A percentile compares a stretch with the other conserved stretches of the same genome.
Conservation (phyloP, 2,113 vertebrate species). For the Indri indri region DNA sequence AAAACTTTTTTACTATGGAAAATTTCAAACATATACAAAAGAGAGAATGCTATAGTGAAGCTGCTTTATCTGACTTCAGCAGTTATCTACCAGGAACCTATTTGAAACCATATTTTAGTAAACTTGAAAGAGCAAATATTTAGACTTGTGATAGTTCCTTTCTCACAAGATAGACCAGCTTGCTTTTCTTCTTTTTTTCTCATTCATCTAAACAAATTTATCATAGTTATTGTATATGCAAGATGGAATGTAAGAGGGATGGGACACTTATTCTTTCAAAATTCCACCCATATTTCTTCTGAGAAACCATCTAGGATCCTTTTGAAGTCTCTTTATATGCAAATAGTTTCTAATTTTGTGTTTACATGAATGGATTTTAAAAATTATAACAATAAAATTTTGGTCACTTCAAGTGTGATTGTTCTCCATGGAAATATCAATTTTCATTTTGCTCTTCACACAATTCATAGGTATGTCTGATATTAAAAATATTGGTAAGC, state of each 20-base stretch:
- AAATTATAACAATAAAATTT: neutral
- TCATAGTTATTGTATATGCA: neutral
- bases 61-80: neutral
- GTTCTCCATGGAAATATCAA: neutral
- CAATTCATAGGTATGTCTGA: neutral
- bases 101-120: constrained; percentile 2
- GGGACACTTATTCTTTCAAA: neutral
- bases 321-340: neutral
- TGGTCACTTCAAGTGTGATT: neutral
- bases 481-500: constrained; percentile 31
- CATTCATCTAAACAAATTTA: constrained; percentile 1
- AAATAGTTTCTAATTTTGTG: constrained; percentile 1
- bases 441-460: constrained; percentile 37
- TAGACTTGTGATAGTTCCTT: neutral
- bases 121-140: constrained; percentile 23
- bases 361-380: neutral
- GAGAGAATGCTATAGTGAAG: neutral
- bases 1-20: neutral
- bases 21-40: neutral
- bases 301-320: neutral
- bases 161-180: neutral
- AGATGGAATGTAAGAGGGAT: neutral
- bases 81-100: neutral
- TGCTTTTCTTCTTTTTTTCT: constrained; percentile 2
- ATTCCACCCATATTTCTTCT: neutral